Evolutionary conservation across 35 echinoderm and acorn worm genomes (phyloP).

Genomic region (Ophioderma brevispina): DNA sequence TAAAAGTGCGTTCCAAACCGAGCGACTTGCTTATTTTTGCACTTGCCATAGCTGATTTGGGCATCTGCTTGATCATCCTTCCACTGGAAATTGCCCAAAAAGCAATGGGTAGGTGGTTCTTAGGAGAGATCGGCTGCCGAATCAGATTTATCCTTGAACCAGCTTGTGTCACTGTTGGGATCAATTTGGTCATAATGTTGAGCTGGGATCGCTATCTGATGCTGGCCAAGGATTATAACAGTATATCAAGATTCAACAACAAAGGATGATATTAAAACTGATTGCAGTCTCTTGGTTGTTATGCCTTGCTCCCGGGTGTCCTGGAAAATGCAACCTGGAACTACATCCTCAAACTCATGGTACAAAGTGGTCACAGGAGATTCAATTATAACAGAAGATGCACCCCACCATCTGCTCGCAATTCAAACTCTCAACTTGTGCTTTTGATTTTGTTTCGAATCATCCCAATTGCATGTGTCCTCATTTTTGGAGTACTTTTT

Average conservation of each 20-base stretch:
- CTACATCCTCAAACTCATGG: background rate
- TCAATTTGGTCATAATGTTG: background rate
- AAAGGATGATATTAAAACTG: background rate
- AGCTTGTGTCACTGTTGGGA: background rate
- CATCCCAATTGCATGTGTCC: background rate
- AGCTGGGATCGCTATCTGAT: background rate
- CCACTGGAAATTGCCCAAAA: background rate
- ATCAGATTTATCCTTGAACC: background rate
- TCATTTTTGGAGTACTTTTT: background rate
- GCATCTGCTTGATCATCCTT: background rate
- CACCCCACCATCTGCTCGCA: background rate
- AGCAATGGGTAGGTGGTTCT: background rate
- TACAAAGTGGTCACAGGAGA: background rate
- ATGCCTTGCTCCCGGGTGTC: background rate
- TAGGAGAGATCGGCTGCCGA: background rate
- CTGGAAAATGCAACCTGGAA: background rate
- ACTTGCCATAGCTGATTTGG: background rate
- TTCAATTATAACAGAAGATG: background rate
- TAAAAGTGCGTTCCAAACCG: background rate
- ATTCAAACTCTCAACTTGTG: background rate
- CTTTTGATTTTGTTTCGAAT: background rate
- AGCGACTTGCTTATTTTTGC: background rate
- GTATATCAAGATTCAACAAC: background rate
- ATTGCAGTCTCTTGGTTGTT: background rate
- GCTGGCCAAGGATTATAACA: background rate